These are phyloP conservation scores for Gymnocephalus cernua DNA, from an alignment of 2,113 vertebrate genomes.

Conservation along the genomic window DNA sequence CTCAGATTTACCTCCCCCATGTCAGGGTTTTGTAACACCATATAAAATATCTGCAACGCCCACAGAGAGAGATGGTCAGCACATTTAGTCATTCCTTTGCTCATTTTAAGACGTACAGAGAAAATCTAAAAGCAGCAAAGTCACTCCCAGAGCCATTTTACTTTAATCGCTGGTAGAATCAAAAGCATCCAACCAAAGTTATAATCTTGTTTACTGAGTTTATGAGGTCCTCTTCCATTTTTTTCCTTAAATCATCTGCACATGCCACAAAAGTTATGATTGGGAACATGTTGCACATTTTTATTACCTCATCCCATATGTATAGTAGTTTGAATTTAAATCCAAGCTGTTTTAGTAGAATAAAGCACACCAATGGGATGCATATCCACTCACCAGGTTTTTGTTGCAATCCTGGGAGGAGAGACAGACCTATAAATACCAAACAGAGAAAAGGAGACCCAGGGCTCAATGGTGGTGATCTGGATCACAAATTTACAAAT, in stretches of 20 bases:
- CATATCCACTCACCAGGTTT: constrained; percentile 81
- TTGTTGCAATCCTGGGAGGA: constrained; percentile 72
- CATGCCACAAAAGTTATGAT: neutral
- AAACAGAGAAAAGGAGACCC: constrained; percentile 60
- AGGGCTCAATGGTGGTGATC: constrained; percentile 61
- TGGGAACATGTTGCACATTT: constrained; percentile 11
- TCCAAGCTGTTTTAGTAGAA: constrained; percentile 49
- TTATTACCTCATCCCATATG: neutral
- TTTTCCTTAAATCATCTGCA: constrained; percentile 3
- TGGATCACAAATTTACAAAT: constrained; percentile 78
- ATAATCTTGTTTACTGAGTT: neutral
- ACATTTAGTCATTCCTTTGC: constrained; percentile 70
- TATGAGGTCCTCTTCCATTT: neutral
- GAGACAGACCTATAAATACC: constrained; percentile 74
- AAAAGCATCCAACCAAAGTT: constrained; percentile 6
- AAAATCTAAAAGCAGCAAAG: constrained; percentile 35
- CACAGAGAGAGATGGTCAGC: constrained; percentile 67
- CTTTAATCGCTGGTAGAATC: neutral
- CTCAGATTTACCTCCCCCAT: constrained; percentile 64
- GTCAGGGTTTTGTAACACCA: constrained; percentile 73
- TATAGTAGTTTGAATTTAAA: constrained; percentile 26
- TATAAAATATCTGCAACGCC: constrained; percentile 76
- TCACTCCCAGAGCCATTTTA: neutral
- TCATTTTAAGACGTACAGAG: constrained; percentile 52
- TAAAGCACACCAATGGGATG: constrained; percentile 48